These are phyloP conservation scores for Dissostichus mawsoni DNA, from an alignment of 2,113 vertebrate genomes.

Conservation along the genomic window DNA sequence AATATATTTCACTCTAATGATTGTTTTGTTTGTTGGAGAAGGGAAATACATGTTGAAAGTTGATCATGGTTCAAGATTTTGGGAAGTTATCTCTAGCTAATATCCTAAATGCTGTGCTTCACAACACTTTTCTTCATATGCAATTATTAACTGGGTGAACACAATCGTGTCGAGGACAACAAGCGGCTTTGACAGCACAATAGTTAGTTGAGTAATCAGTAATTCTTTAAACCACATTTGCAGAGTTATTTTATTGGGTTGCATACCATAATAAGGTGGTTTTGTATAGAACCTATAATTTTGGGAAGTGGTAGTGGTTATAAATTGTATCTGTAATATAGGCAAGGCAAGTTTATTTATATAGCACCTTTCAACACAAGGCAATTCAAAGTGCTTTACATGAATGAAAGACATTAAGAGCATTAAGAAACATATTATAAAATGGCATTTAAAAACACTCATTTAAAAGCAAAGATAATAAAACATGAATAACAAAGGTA, in stretches of 20 bases:
- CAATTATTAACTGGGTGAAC: neutral
- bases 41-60: neutral
- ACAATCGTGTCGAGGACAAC: neutral
- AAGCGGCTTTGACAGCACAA: neutral
- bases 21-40: neutral
- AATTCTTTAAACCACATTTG: neutral
- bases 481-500: no score
- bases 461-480: no score
- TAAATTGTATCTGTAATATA: no score
- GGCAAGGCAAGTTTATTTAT: no score
- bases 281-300: neutral
- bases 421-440: no score
- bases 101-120: neutral
- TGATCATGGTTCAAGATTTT: neutral
- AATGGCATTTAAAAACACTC: no score
- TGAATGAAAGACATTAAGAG: no score
- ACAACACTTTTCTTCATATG: neutral
- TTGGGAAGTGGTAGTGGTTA: neutral
- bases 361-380: no score
- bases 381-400: no score
- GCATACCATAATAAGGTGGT: neutral
- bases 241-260: neutral
- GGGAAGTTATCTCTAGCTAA: neutral
- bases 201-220: neutral
- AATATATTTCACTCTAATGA: conserved; percentile 7